A percentile compares a stretch with the other conserved stretches of the same genome.
These are phyloP conservation scores for Oxygymnocypris stewartii DNA, from an alignment of 2,113 vertebrate genomes.

Conservation along the genomic window DNA sequence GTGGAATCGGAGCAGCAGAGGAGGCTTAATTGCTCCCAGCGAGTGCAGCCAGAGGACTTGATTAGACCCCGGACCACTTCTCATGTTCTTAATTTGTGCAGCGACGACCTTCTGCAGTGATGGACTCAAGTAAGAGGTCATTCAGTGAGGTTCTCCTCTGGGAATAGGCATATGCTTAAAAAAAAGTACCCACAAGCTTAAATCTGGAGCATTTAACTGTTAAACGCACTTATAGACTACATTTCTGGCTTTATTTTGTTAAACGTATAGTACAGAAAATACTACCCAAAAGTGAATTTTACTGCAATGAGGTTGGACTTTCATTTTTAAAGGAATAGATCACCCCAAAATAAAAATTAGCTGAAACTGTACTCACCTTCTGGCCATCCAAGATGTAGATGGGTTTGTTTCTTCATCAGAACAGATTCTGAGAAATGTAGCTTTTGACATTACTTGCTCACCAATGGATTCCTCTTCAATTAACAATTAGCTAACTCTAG, in stretches of 20 bases:
- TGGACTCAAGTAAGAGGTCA: conserved; percentile 71
- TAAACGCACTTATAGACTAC: conserved; percentile 9
- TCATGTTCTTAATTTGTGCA: conserved; percentile 81
- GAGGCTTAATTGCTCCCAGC: conserved; percentile 76
- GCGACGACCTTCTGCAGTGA: conserved; percentile 74
- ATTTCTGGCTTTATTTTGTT: not conserved
- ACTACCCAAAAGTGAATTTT: not conserved
- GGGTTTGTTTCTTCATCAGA: no score
- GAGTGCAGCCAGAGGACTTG: conserved; percentile 76
- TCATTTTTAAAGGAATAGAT: no score
- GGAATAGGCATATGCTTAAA: conserved; percentile 24
- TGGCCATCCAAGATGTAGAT: no score
- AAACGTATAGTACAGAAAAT: not conserved
- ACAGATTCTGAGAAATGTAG: no score
- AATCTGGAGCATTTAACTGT: conserved; percentile 50
- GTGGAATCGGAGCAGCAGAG: conserved; percentile 65
- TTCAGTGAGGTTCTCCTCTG: conserved; percentile 48
- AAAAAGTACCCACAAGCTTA: conserved; percentile 56
- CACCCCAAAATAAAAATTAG: no score
- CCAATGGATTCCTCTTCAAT: no score
- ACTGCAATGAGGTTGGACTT: not conserved
- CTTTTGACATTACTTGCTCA: no score
- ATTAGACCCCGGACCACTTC: conserved; percentile 78
- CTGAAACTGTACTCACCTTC: no score
- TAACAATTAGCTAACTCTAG: no score